Evolutionary conservation across 1,140 invertebrate genomes (phyloP), one percentile per base, ranked within the genome.

Genomic region (Chelonus insularis): DNA sequence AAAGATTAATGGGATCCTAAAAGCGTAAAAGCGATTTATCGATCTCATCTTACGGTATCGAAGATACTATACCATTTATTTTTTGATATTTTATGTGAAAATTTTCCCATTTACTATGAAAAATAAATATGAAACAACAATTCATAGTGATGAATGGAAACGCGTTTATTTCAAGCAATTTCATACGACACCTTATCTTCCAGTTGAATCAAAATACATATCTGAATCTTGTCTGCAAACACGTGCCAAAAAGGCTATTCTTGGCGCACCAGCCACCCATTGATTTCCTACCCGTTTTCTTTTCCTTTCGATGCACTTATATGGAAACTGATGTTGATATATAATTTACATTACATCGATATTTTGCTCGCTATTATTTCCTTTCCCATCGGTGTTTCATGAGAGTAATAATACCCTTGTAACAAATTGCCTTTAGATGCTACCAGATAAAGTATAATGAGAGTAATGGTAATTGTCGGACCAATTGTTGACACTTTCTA

Each of bases 11-110:
- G 56, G 25, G 32, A 58, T 48, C 43, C 45, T 32, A 23, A 58
- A 58, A 29, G 56, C 25, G 43, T 58, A 58, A 23, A 41, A 47
- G 56, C 56, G 56, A 58, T 58, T 58, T 48, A 58, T 58, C 56
- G 45, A 50, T 58, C 34, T 48, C 45, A 21, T 58, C 45, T 20
- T 58, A 58, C 56, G 48, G 43, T 4, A 45, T 29, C 25, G 20
- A 16, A 32, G n/a, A 9, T 20, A 21, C 43, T 16, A 18, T 47
- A 47, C 6, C 2, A 20, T 25, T 25, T 29, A 6, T n/a, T 37
- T n/a, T 37, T 37, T 37, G 2, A 4, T 4, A 37, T 37, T n/a
- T 37, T 9, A 12, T 12, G 12, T 37, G 36, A 12, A 29, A 29
- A 29, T 4, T 29, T 29, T 8, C n/a, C 16, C 43, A 47, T n/a